phyloP scores from a whole-genome alignment of 1,140 invertebrate genomes.

The Tetramorium simillimum region DNA sequence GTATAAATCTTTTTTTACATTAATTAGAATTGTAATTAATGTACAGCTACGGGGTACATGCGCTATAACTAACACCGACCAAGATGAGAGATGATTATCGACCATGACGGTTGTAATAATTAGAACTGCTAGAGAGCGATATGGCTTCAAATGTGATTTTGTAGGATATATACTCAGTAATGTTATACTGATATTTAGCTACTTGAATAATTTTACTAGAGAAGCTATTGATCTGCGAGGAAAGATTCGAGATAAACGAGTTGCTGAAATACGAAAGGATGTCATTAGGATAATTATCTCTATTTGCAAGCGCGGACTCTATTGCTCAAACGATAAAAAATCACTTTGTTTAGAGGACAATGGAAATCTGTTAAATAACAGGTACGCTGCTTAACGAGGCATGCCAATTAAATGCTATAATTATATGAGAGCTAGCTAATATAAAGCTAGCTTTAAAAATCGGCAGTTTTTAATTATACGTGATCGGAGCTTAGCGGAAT shows the following conservation, averaged over 20 bases:
- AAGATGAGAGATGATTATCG: slow-evolving; percentile 42
- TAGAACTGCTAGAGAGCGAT: background rate
- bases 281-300: slow-evolving; percentile 29
- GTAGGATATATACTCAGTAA: background rate
- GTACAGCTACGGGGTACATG: background rate
- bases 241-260: background rate
- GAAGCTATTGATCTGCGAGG: background rate
- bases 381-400: slow-evolving; percentile 14
- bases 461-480: slow-evolving; percentile 18
- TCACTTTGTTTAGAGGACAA: slow-evolving; percentile 46
- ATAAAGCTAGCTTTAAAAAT: slow-evolving; percentile 28
- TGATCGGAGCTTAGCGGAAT: background rate
- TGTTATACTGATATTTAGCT: background rate
- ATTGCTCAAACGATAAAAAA: slow-evolving; percentile 7
- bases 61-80: background rate
- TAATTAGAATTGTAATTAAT: slow-evolving; percentile 50
- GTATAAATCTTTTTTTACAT: background rate
- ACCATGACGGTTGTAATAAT: slow-evolving; percentile 43
- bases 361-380: slow-evolving; percentile 36
- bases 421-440: background rate
- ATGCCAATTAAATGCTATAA: slow-evolving; percentile 29
- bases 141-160: background rate
- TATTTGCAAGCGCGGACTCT: background rate
- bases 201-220: background rate
- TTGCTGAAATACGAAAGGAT: slow-evolving; percentile 13